Evolutionary conservation across 1,140 invertebrate genomes (phyloP).

Genomic region (Cylas formicarius): DNA sequence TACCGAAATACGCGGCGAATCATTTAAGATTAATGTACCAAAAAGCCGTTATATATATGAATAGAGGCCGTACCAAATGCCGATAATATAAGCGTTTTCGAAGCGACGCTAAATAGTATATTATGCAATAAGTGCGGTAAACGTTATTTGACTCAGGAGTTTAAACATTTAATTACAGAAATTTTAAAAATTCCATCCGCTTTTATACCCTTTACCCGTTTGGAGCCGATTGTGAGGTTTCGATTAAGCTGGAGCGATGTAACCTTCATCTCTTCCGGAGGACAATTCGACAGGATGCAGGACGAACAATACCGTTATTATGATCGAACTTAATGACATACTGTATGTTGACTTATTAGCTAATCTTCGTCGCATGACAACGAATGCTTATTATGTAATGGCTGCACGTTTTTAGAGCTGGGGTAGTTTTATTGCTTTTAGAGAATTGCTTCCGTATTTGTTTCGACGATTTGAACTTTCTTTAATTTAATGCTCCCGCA

Average conservation of each 20-base stretch:
- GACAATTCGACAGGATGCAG: constrained; percentile 4
- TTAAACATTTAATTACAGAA: constrained; percentile 29
- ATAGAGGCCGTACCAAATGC: too few species aligned
- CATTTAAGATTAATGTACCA: constrained; percentile 62
- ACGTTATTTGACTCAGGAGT: too few species aligned
- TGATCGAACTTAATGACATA: constrained; percentile 16
- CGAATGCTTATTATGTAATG: constrained; percentile 27
- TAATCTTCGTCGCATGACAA: constrained; percentile 30
- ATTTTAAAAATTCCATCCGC: background rate
- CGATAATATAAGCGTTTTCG: too few species aligned
- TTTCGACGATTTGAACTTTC: background rate
- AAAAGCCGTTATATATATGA: constrained; percentile 85
- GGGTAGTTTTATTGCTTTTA: background rate
- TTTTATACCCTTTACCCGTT: constrained; percentile 4
- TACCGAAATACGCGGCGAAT: too few species aligned
- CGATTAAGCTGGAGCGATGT: background rate
- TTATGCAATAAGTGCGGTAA: constrained; percentile 65
- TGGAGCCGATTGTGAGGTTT: constrained; percentile 11
- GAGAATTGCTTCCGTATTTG: background rate
- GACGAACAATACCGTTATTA: constrained; percentile 32
- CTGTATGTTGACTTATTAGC: constrained; percentile 33
- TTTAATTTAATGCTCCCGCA: constrained; percentile 4
- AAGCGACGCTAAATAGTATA: too few species aligned
- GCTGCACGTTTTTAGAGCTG: background rate
- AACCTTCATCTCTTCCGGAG: background rate